Percentiles rank a stretch among this genome's conserved stretches.
phyloP scores from a whole-genome alignment of 2,113 vertebrate genomes.

The Mormyrus lacerda region DNA sequence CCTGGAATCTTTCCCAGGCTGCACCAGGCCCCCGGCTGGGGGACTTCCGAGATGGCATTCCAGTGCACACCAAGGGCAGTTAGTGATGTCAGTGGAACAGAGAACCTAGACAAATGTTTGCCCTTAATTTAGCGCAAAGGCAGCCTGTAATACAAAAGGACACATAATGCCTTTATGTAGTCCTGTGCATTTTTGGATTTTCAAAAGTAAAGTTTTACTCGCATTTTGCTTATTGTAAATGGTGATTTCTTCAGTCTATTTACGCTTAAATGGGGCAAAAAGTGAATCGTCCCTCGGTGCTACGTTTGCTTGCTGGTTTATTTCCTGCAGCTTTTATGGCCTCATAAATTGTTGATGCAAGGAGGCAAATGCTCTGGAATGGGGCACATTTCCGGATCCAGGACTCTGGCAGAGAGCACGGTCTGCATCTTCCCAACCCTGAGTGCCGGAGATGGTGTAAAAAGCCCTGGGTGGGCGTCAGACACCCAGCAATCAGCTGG shows the following conservation, averaged over 20 bases:
- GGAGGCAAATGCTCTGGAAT: neutral
- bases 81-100: neutral
- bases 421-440: neutral
- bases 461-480: neutral
- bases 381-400: neutral
- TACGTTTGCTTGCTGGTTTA: neutral
- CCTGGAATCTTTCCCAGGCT: neutral
- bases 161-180: neutral
- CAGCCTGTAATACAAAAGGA: neutral
- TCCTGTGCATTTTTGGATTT: neutral
- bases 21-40: neutral
- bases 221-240: neutral
- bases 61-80: neutral
- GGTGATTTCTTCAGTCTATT: neutral
- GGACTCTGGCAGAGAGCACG: neutral
- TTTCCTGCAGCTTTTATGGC: neutral
- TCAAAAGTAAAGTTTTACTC: neutral
- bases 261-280: neutral
- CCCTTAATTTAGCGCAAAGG: neutral
- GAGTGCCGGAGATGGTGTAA: neutral
- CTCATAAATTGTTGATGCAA: slow-evolving; percentile 6
- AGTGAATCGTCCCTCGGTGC: neutral
- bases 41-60: neutral
- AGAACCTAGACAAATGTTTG: neutral
- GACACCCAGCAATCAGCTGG: neutral